These are phyloP conservation scores for Eulemur mongoz DNA, from an alignment of 2,797 vertebrate species.

Conservation along the genomic window DNA sequence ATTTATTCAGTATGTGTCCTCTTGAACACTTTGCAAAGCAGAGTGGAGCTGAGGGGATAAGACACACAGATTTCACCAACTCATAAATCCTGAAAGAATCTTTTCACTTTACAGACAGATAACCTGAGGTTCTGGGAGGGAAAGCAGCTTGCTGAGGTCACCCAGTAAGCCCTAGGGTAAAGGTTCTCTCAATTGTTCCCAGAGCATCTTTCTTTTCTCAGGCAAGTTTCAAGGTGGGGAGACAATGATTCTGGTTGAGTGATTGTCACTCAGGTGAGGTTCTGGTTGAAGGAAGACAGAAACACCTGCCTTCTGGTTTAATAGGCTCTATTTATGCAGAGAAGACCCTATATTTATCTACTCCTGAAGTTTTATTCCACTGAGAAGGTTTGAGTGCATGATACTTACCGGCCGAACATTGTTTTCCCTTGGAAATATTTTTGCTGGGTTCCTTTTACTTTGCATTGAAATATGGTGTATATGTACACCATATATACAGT, in stretches of 20 bases:
- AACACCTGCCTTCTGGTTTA: background rate
- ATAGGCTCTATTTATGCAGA: background rate
- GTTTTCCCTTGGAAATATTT: conserved; percentile 59
- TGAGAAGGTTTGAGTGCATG: background rate
- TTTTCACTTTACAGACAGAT: background rate
- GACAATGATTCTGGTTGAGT: background rate
- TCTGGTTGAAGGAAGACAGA: background rate
- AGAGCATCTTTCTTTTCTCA: background rate
- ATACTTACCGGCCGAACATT: background rate
- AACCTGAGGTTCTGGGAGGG: background rate
- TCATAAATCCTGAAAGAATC: background rate
- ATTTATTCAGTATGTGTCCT: background rate
- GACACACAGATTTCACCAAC: background rate
- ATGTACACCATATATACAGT: background rate
- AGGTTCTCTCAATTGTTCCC: background rate
- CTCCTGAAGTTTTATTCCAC: background rate
- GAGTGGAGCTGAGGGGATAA: background rate
- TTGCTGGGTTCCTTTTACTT: conserved; percentile 57
- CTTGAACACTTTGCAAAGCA: background rate
- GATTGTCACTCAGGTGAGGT: background rate
- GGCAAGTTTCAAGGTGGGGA: background rate
- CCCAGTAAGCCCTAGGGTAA: background rate
- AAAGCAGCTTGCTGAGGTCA: background rate
- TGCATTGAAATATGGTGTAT: background rate
- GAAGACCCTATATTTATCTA: background rate